Percentiles rank a stretch among this genome's conserved stretches.
Evolutionary conservation across 2,888 invertebrate species (phyloP).

Genomic region (Tetropium fuscum): DNA sequence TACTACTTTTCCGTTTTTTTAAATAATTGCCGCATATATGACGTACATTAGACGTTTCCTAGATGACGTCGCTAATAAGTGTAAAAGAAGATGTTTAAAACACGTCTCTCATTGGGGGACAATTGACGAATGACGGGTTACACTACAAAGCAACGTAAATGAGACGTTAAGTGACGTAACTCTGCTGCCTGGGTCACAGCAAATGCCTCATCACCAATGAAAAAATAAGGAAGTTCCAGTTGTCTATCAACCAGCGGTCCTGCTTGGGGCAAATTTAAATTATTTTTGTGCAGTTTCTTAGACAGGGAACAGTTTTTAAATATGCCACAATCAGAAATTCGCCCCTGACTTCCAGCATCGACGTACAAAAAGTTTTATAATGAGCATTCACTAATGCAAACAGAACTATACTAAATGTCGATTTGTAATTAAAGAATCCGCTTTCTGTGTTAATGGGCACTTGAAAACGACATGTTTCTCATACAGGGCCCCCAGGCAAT

Average conservation of each 20-base stretch:
- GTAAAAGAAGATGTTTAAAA: no score
- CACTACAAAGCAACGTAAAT: no score
- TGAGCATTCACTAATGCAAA: background rate
- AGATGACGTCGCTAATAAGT: no score
- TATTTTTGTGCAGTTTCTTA: background rate
- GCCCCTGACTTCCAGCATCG: background rate
- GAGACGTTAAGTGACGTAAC: no score
- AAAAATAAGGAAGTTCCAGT: background rate
- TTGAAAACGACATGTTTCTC: constrained; percentile 41
- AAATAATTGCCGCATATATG: no score
- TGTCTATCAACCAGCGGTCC: background rate
- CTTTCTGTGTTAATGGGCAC: constrained; percentile 4
- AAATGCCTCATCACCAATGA: background rate
- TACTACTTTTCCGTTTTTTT: no score
- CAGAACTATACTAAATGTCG: background rate
- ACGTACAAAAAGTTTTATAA: background rate
- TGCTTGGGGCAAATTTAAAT: background rate
- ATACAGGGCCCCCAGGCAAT: constrained; percentile 40
- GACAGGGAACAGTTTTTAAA: background rate
- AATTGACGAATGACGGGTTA: no score
- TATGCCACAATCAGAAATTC: background rate
- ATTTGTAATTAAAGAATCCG: constrained; percentile 6
- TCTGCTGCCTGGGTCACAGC: no score
- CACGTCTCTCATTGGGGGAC: no score
- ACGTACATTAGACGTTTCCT: no score